Evolutionary conservation across 2,797 vertebrate species (phyloP).

Genomic region (Microctenopoma stevenorrisi): DNA sequence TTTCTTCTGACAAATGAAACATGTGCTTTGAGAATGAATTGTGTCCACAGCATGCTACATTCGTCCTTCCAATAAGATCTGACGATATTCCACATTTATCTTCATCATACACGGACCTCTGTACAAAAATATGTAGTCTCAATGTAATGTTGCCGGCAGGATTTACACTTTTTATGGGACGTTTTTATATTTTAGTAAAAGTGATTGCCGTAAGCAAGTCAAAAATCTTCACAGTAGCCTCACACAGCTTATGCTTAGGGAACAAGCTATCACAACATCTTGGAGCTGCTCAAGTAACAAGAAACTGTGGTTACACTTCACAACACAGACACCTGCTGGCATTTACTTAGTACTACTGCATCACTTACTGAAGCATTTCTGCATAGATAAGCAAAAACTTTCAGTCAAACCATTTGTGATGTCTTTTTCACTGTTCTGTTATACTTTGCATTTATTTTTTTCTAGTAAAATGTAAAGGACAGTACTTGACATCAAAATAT

Average conservation of each 20-base stretch:
- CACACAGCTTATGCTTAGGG: slow-evolving; percentile 53
- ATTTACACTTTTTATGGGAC: slow-evolving; percentile 42
- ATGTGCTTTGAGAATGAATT: slow-evolving; percentile 61
- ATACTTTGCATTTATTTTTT: not conserved
- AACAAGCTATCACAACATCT: slow-evolving; percentile 63
- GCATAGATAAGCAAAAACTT: not conserved
- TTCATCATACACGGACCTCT: slow-evolving; percentile 67
- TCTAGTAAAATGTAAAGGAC: not conserved
- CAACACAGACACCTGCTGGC: slow-evolving; percentile 64
- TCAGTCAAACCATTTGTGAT: not conserved
- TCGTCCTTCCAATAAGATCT: slow-evolving; percentile 59
- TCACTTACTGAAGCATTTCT: not conserved
- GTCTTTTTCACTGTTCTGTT: not conserved
- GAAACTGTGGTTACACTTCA: slow-evolving; percentile 71
- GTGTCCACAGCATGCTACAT: slow-evolving; percentile 64
- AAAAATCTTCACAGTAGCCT: slow-evolving; percentile 72
- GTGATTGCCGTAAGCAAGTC: slow-evolving; percentile 70
- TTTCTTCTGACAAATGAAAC: slow-evolving; percentile 22
- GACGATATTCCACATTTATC: slow-evolving; percentile 61
- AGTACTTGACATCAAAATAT: slow-evolving; percentile 9
- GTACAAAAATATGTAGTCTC: slow-evolving; percentile 75
- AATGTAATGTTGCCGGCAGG: slow-evolving; percentile 59
- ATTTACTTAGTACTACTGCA: slow-evolving; percentile 51
- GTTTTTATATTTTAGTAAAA: slow-evolving; percentile 61
- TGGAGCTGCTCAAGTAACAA: slow-evolving; percentile 69